phyloP scores from a whole-genome alignment of 1,140 invertebrate genomes.

The Lucilia sericata region DNA sequence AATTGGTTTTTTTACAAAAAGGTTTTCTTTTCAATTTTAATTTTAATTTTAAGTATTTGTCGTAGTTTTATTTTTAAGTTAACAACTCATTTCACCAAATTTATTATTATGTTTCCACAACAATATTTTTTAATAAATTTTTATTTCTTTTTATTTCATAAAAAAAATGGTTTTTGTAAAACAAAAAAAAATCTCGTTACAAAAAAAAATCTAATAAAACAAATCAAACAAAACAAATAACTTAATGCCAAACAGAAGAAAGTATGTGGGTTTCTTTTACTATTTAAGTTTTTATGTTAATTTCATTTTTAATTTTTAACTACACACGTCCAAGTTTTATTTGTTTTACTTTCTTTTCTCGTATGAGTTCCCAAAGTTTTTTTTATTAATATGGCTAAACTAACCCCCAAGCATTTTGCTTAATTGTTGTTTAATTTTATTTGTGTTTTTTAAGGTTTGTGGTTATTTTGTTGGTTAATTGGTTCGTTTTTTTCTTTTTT shows the following conservation, averaged over 20 bases:
- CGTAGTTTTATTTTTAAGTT: not conserved
- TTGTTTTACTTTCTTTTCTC: too few relatives aligned
- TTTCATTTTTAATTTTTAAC: not conserved
- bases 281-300: constrained; percentile 27
- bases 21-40: constrained; percentile 13
- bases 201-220: not conserved
- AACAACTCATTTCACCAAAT: not conserved
- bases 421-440: not conserved
- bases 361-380: too few relatives aligned
- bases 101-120: constrained; percentile 18
- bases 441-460: constrained; percentile 4
- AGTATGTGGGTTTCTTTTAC: constrained; percentile 44
- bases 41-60: not conserved
- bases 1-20: not conserved
- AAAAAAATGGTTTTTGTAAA: not conserved
- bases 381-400: not conserved
- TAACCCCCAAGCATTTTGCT: constrained; percentile 19
- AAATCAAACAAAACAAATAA: constrained; percentile 6
- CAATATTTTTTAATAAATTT: constrained; percentile 40
- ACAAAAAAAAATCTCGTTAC: constrained; percentile 1
- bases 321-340: too few relatives aligned
- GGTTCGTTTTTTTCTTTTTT: not conserved
- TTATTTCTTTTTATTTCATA: constrained; percentile 44
- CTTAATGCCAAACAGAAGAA: constrained; percentile 40
- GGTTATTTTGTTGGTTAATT: too few relatives aligned